A percentile compares a stretch with the other conserved stretches of the same genome.
Evolutionary conservation across 2,113 vertebrate genomes (phyloP).

Genomic region (Calyptommatus sinebrachiatus): DNA sequence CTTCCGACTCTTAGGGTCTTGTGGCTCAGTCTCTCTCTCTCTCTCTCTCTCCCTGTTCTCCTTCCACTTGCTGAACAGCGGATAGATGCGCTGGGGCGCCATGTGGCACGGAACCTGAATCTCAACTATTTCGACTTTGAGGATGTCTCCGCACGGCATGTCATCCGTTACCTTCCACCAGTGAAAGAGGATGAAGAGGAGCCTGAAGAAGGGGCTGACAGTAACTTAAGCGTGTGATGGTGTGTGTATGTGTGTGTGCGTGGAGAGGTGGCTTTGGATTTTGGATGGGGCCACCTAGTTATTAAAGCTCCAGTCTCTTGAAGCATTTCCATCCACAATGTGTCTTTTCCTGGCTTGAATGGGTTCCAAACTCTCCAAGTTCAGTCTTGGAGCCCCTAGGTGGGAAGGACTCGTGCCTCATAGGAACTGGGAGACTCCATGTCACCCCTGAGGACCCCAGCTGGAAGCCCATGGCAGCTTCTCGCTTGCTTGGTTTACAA

Average conservation of each 20-base stretch:
- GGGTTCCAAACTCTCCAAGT: no score
- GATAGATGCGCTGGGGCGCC: not conserved
- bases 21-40: fast-evolving
- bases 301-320: not conserved
- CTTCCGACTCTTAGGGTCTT: no score
- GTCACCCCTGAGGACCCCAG: not conserved
- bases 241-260: no score
- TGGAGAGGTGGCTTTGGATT: not conserved
- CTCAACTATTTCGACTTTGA: constrained; percentile 19
- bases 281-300: not conserved
- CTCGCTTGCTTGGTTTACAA: not conserved
- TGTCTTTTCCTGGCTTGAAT: not conserved
- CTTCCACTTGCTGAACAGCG: not conserved
- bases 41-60: not conserved
- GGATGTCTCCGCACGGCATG: not conserved
- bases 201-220: fast-evolving
- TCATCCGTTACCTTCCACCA: constrained; percentile 9
- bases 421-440: not conserved
- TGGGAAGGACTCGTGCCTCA: no score
- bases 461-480: not conserved
- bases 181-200: not conserved
- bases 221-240: not conserved
- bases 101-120: constrained; percentile 7
- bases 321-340: not conserved
- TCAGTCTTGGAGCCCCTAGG: not conserved